phyloP scores from a whole-genome alignment of 1,140 invertebrate species.

The Eciton burchellii region DNA sequence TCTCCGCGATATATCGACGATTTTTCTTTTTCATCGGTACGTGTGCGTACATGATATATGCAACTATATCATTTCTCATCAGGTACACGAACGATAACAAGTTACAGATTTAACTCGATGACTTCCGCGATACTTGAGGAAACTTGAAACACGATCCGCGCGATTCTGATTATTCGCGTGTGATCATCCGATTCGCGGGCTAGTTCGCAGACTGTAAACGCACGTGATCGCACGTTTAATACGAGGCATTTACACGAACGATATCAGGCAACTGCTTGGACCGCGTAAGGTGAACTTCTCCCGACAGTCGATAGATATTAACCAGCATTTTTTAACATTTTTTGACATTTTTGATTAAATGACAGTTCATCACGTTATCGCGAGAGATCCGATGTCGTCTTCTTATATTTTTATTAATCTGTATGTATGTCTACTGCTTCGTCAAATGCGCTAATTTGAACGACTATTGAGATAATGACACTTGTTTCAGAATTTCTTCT shows the following conservation, averaged over 20 bases:
- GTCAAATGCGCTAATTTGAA: slow-evolving; percentile 6
- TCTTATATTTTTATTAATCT: background rate
- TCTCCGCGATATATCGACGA: slow-evolving; percentile 12
- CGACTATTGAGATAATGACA: slow-evolving; percentile 1
- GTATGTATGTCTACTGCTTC: no score
- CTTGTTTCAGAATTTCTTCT: slow-evolving; percentile 31
- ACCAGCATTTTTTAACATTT: slow-evolving; percentile 24
- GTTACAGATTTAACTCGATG: slow-evolving; percentile 27
- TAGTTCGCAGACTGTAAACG: slow-evolving; percentile 12
- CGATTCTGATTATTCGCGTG: slow-evolving; percentile 16
- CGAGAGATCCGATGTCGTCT: background rate
- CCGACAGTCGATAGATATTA: background rate
- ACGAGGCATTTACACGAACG: background rate
- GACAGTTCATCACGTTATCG: background rate
- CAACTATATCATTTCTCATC: slow-evolving; percentile 55
- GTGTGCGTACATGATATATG: background rate
- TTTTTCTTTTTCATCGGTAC: background rate
- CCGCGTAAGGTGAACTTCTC: slow-evolving; percentile 1
- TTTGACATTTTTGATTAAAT: slow-evolving; percentile 18
- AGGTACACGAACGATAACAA: slow-evolving; percentile 62
- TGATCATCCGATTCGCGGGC: slow-evolving; percentile 16
- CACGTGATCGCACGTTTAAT: background rate
- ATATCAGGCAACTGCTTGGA: slow-evolving; percentile 23
- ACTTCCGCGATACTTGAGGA: background rate
- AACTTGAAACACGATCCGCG: slow-evolving; percentile 39